Conservation (phyloP, 2,113 vertebrate species). For the Acanthisitta chloris region DNA sequence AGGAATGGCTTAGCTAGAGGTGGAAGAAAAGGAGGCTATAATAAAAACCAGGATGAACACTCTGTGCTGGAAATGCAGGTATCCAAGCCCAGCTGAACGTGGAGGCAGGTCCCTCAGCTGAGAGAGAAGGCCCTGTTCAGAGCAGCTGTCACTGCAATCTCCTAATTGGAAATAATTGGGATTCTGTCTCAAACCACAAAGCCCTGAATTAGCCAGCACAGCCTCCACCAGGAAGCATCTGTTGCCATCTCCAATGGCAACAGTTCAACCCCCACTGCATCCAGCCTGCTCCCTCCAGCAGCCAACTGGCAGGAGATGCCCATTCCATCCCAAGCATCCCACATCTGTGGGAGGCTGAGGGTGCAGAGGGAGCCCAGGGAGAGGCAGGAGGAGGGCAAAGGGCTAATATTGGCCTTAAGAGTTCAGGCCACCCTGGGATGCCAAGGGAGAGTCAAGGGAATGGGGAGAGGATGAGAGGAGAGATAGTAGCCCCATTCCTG, state of each 20-base stretch:
- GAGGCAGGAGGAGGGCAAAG: not conserved
- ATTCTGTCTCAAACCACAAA: conserved; percentile 72
- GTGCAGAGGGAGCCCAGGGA: not conserved
- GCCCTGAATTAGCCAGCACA: conserved; percentile 54
- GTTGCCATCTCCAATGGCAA: conserved; percentile 62
- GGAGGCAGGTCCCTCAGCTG: not conserved
- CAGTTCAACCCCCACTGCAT: not conserved
- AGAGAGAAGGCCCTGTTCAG: not conserved
- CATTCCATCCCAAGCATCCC: not conserved
- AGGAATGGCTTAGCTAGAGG: not conserved
- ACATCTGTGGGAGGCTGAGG: not conserved
- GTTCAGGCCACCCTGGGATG: not conserved
- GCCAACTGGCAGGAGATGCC: conserved; percentile 4
- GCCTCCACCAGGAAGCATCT: conserved; percentile 62
- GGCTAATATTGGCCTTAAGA: not conserved
- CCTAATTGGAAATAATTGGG: conserved; percentile 73
- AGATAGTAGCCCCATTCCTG: not conserved
- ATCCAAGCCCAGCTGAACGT: not conserved
- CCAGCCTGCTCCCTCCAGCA: not conserved
- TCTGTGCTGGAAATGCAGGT: not conserved
- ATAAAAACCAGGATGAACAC: not conserved
- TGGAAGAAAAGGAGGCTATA: not conserved
- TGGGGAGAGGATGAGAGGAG: not conserved
- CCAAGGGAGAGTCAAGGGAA: not conserved
- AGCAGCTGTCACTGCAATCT: conserved; percentile 59